Base-by-base conservation (phyloP, 2,888 invertebrate genomes). In the Volucella bombylans region DNA sequence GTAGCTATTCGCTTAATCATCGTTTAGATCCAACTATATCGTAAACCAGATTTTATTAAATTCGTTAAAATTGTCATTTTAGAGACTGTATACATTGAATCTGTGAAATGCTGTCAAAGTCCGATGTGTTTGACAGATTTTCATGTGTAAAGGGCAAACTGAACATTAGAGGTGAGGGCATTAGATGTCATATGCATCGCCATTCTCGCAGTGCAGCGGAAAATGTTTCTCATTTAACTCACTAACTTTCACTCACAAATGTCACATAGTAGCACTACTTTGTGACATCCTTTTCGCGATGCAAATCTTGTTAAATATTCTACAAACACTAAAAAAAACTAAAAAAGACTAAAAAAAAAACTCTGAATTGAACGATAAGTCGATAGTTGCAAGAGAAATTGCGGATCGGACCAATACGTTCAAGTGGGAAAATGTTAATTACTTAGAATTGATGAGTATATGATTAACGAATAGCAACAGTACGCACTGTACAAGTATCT, bases 381-480 rank as follows among this genome's bases (percentile, higher is more conserved):
- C 68, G 80, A 69, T 74, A 81, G 68, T 18, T n/a, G 31, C 59
- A 59, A 65, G 82, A 69, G 82, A 83, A 83, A 83, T 69, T 50
- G 59, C 47, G 18, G 49, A 50, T 15, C 10, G 14, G 11, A 39
- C 6, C 31, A 31, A 41, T 72, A 83, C 83, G 83, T 83, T 80
- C 61, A 14, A 55, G 50, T 31, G 6, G 54, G 41, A 65, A 80
- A 71, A 80, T 67, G 74, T 74, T 69, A 69, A 68, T 74, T 65
- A 38, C 74, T 80, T 71, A 83, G 80, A 80, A 83, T 76, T 59
- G 74, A 69, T 64, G 64, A 38, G 39, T 55, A 80, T 80, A 79
- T 59, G 62, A 78, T 72, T 64, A 79, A 59, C 61, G 15, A 77
- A 71, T 49, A 64, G 23, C 18, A 38, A 64, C 14, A n/a, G 18